Evolutionary conservation across 2,888 invertebrate species (phyloP), one percentile per base, ranked within the genome.

Genomic region (Alviniconcha strummeri): DNA sequence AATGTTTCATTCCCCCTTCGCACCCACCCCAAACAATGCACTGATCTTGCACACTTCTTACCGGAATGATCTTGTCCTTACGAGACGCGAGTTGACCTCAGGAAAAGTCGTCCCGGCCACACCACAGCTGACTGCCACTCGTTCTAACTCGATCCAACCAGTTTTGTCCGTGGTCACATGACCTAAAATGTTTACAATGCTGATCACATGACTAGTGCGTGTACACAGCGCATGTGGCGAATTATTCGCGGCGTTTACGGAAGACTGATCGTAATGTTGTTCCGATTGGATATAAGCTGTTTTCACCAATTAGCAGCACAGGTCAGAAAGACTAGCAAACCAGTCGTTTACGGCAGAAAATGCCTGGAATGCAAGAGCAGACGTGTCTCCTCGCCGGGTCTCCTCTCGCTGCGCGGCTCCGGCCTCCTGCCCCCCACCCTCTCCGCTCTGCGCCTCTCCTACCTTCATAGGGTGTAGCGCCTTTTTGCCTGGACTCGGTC

Each of bases 101-200:
- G 71, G 19, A 71, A 36, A 52, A 71, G 11, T 55, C 9, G 9
- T 55, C 67, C 55, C 17, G 79, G 9, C 55, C 54, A 17, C 69
- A 56, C 17, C 36, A 55, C 57, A 72, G 74, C 57, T 56, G 54
- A 81, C 17, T 11, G 8, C 60, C 80, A 64, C 81, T 64, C 64
- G 64, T 60, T 64, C 19, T 55, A 77, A 76, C 81, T 54, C 76
- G 77, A 56, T 80, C 81, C 71, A 79, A 79, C 83, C 79, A 84
- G 81, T 69, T 81, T 69, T 3, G 79, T 54, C 55, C 8, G n/a
- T 69, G 56, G 55, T 82, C 82, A 78, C 82, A 82, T 82, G 82
- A 77, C 77, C 78, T 36, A 54, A 82, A 57, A 82, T 82, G 82
- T 78, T 82, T 77, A 82, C 82, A 55, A 77, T 69, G 82, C 72